Base-by-base conservation (phyloP, 2,797 vertebrate genomes). In the Adrianichthys oophorus region DNA sequence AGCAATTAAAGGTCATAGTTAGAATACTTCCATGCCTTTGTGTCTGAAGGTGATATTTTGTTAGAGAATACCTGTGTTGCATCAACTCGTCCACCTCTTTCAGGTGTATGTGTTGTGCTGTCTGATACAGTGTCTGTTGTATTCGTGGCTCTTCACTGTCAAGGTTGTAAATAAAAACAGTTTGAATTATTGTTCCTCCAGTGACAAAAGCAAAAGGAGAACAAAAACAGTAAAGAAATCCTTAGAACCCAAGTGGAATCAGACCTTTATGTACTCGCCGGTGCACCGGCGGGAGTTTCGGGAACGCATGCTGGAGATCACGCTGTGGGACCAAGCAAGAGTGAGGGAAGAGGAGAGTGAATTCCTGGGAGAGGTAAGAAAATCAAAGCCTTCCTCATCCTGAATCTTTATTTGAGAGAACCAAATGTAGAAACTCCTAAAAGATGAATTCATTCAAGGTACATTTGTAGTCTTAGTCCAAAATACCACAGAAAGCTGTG, bases 181-280 rank as follows among this genome's bases (percentile, higher is more conserved):
- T 92, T 78, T 91, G 89, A 92, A 92, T 92, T 85, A 90, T 90
- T 93, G 89, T 91, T 93, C 90, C 90, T 87, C 87, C 91, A 99
- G 97, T 80, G 98, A 99, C 92, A 99, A 98, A 94, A 99, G 98
- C 92, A 99, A 99, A 91, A 94, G 98, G 89, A 96, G 98, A 94
- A 99, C 98, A 87, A 99, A 99, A 95, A 99, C 98, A 21, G 96
- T 99, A 88, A 99, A 99, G 94, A 99, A 99, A 92, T 96, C 96
- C 41, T 84, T 98, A 90, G 98, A 99, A 85, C 98, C 98, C 74
- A 99, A 98, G 88, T 99, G 98, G 98, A 99, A 96, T 91, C 98
- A 99, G 93, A 99, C 98, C 67, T 99, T 99, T 88, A 98, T 99
- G 94, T 99, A 99, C 90, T 99, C 96, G 82, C 98, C 97, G 52